Evolutionary conservation across 2,888 invertebrate species (phyloP).

Genomic region (Caenorhabditis sp.): DNA sequence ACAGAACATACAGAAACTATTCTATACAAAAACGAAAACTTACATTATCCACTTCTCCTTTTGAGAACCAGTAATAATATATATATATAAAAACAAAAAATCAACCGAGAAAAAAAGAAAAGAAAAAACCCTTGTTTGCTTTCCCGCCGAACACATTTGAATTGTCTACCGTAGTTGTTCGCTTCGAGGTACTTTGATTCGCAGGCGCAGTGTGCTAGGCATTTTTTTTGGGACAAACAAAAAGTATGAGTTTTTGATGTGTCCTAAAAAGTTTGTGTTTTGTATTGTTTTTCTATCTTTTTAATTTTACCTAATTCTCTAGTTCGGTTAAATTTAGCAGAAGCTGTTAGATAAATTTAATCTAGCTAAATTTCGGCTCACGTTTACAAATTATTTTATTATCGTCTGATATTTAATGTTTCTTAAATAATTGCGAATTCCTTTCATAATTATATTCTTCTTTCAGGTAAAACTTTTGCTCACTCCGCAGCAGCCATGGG

Average conservation of each 20-base stretch:
- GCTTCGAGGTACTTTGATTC: slow-evolving; percentile 36
- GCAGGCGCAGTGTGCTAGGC: slow-evolving; percentile 15
- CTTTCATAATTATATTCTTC: no score
- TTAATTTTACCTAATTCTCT: background rate
- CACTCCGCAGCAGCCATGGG: slow-evolving; percentile 77
- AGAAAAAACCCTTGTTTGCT: background rate
- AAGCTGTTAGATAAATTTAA: no score
- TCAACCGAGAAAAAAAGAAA: background rate
- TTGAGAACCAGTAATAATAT: no score
- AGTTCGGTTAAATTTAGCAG: background rate
- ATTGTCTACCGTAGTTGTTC: slow-evolving; percentile 32
- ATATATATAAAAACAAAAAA: no score
- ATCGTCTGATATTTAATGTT: slow-evolving; percentile 2
- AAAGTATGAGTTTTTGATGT: slow-evolving; percentile 19
- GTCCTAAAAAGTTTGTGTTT: slow-evolving; percentile 20
- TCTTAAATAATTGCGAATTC: no score
- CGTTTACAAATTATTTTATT: no score
- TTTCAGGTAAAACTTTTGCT: slow-evolving; percentile 52
- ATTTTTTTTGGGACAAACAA: slow-evolving; percentile 22
- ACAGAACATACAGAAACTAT: no score
- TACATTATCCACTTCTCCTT: no score
- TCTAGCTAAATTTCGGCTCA: no score
- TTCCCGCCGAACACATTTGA: slow-evolving; percentile 34
- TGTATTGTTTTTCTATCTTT: slow-evolving; percentile 12
- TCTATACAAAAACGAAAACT: no score